phyloP scores from a whole-genome alignment of 2,888 invertebrate genomes.

The Pristionchus maxplancki region DNA sequence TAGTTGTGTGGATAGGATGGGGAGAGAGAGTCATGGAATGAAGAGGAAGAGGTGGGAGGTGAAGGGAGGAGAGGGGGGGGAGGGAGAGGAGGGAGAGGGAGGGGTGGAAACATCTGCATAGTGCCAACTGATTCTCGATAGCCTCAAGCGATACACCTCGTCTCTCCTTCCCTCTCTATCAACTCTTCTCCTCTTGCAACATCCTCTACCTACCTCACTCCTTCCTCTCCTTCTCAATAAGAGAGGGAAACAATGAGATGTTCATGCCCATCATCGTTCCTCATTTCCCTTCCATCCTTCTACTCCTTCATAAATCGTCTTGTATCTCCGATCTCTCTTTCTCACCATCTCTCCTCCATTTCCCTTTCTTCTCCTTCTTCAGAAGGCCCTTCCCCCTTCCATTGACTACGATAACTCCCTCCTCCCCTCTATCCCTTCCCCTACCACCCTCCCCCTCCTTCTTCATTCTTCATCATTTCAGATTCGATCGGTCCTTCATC shows the following conservation, averaged over 20 bases:
- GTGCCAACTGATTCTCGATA: conserved; percentile 37
- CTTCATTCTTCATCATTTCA: conserved; percentile 6
- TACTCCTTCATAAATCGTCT: conserved; percentile 25
- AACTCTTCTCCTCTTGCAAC: background rate
- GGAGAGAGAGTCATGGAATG: conserved; percentile 7
- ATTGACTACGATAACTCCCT: conserved; percentile 28
- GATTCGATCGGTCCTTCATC: background rate
- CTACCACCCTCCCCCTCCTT: conserved; percentile 8
- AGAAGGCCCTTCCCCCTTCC: conserved; percentile 23
- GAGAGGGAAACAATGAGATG: background rate
- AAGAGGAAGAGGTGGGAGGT: conserved; percentile 36
- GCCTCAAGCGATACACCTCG: conserved; percentile 10
- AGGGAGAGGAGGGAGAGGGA: background rate
- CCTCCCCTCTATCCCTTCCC: conserved; percentile 30
- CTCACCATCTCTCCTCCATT: background rate
- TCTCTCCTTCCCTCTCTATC: background rate
- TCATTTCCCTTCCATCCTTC: background rate
- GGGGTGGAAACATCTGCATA: conserved; percentile 24
- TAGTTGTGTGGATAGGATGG: conserved; percentile 19
- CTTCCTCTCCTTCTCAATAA: background rate
- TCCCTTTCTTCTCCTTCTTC: conserved; percentile 18
- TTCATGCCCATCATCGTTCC: background rate
- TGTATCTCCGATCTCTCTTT: background rate
- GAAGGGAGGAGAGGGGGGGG: background rate
- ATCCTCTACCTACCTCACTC: background rate